These are phyloP conservation scores for Gryllus longicercus DNA, from an alignment of 2,888 invertebrate genomes.

Conservation along the genomic window DNA sequence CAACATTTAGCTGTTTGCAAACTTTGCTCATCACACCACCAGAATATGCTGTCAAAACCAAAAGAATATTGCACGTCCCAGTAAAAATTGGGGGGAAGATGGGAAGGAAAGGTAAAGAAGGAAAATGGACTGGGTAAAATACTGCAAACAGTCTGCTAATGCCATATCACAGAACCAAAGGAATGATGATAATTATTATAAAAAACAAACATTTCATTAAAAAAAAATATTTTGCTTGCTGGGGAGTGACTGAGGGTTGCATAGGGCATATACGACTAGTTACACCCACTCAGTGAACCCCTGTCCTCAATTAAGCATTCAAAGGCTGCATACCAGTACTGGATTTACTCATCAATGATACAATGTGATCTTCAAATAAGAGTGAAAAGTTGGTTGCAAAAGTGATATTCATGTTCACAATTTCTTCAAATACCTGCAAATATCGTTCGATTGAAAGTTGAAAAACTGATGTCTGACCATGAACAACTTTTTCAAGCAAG, in stretches of 20 bases:
- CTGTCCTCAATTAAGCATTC: background rate
- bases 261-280: background rate
- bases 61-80: slow-evolving; percentile 17
- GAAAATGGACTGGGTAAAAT: background rate
- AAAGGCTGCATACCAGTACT: background rate
- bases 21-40: background rate
- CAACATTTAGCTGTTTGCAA: no score
- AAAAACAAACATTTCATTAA: background rate
- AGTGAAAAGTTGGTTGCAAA: no score
- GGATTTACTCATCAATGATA: background rate
- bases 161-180: slow-evolving; percentile 1
- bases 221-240: background rate
- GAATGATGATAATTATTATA: background rate
- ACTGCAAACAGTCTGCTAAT: background rate
- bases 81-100: background rate
- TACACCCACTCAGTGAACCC: background rate
- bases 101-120: no score
- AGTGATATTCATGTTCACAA: no score
- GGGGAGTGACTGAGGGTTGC: background rate
- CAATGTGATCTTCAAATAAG: no score
- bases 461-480: no score
- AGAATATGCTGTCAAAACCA: background rate
- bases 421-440: no score
- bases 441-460: no score
- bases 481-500: no score